phyloP scores from a whole-genome alignment of 2,888 invertebrate genomes.

The Dusona sp. region DNA sequence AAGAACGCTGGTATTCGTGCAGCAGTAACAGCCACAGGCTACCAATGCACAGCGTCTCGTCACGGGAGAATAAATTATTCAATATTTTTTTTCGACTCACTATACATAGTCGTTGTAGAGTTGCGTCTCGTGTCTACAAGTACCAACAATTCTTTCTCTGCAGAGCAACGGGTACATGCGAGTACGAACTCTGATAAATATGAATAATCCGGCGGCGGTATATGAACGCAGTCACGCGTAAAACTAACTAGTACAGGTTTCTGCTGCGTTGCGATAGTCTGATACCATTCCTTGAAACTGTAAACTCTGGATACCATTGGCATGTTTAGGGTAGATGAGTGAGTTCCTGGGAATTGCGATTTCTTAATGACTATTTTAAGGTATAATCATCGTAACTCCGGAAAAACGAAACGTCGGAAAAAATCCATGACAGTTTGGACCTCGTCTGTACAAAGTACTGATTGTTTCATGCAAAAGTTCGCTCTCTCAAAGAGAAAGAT shows the following conservation, averaged over 20 bases:
- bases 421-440: neutral
- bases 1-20: conserved; percentile 15
- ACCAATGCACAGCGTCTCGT: conserved; percentile 22
- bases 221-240: conserved; percentile 7
- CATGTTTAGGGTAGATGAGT: neutral
- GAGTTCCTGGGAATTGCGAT: neutral
- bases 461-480: too few relatives aligned
- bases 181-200: neutral
- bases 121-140: conserved; percentile 3
- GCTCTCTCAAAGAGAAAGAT: neutral
- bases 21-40: conserved; percentile 52
- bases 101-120: conserved; percentile 32
- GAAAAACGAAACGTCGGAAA: neutral
- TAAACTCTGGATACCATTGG: neutral
- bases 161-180: conserved; percentile 18
- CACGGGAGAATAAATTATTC: conserved; percentile 65
- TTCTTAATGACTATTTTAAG: neutral
- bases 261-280: conserved; percentile 6
- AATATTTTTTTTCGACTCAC: conserved; percentile 54
- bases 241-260: conserved; percentile 31
- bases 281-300: conserved; percentile 1
- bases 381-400: neutral
- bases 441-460: too few relatives aligned
- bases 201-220: conserved; percentile 31
- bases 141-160: conserved; percentile 26